phyloP scores from a whole-genome alignment of 2,113 vertebrate species.

The Gavia stellata region DNA sequence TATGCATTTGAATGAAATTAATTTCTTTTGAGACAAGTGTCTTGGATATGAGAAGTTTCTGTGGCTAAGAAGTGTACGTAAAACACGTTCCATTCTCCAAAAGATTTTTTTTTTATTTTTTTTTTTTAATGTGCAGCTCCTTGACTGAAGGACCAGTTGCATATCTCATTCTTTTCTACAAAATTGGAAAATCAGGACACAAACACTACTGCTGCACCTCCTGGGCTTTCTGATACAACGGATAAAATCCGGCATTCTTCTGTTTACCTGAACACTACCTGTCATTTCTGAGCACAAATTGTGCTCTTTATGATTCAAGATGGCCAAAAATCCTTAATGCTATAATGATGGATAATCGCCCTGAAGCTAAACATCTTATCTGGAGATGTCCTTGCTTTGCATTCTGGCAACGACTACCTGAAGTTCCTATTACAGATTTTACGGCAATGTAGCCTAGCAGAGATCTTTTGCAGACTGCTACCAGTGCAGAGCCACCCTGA shows the following conservation, averaged over 20 bases:
- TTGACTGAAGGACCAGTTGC: background rate
- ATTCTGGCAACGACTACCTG: background rate
- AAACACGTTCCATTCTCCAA: background rate
- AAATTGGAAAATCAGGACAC: background rate
- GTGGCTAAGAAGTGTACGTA: background rate
- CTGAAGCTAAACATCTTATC: background rate
- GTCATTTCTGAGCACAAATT: accelerated
- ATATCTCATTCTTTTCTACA: background rate
- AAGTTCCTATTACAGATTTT: background rate
- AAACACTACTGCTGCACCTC: background rate
- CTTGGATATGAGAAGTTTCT: background rate
- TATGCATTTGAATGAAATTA: background rate
- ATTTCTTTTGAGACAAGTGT: background rate
- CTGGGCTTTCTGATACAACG: background rate
- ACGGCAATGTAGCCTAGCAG: background rate
- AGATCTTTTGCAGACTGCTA: background rate
- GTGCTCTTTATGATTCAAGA: background rate
- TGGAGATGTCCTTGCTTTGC: background rate
- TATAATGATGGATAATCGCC: background rate
- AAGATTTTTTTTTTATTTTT: background rate
- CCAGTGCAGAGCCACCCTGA: background rate
- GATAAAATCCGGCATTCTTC: background rate
- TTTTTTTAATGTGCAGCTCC: background rate
- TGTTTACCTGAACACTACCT: background rate
- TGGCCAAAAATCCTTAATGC: background rate